Conservation (phyloP, 2,888 invertebrate species). For the Antitype chi region DNA sequence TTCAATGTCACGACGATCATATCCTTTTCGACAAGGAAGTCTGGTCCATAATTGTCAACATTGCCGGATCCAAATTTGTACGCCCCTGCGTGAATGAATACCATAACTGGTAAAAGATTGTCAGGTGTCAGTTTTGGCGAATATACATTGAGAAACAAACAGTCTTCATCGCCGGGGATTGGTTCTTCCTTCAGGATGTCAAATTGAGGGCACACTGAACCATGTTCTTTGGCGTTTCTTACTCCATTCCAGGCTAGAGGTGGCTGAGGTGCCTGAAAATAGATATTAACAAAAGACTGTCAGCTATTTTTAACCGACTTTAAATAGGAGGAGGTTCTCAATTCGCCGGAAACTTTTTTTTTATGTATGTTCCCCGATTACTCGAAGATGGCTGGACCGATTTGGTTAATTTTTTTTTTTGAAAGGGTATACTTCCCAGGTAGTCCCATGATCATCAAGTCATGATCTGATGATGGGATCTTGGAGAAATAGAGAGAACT, state of each 20-base stretch:
- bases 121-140: conserved; percentile 25
- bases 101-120: conserved; percentile 25
- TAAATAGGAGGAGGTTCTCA: too few species aligned
- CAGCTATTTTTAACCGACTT: too few species aligned
- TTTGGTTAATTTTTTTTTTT: too few species aligned
- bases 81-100: conserved; percentile 36
- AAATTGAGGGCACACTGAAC: conserved; percentile 35
- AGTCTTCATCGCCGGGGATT: conserved; percentile 38
- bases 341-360: too few species aligned
- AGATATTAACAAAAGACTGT: not conserved
- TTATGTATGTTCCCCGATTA: too few species aligned
- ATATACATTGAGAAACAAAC: conserved; percentile 50
- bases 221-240: conserved; percentile 34
- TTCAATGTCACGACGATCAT: conserved; percentile 38
- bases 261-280: conserved; percentile 35
- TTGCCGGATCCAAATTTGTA: conserved; percentile 38
- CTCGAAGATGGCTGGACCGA: too few species aligned
- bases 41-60: conserved; percentile 30
- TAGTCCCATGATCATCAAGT: too few species aligned
- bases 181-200: conserved; percentile 1
- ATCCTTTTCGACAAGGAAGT: conserved; percentile 27
- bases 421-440: too few species aligned
- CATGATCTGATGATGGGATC: too few species aligned
- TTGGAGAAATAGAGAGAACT: too few species aligned
- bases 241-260: conserved; percentile 28